Conservation (phyloP, 2,113 vertebrate species). For the Rhinoptilus africanus region DNA sequence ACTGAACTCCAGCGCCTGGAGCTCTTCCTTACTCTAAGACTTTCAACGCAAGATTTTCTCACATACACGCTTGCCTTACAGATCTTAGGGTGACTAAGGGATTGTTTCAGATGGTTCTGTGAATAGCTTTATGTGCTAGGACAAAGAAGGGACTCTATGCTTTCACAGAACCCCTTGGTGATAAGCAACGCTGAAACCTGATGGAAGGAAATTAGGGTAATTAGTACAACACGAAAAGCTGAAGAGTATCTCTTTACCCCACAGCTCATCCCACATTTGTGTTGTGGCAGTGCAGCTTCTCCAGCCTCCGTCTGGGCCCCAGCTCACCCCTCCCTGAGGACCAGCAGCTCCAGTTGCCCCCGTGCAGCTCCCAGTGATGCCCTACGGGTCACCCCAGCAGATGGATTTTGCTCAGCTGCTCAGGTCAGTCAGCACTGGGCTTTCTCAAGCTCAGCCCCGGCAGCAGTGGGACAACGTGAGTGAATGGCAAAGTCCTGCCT, state of each 20-base stretch:
- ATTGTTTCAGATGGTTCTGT: not conserved
- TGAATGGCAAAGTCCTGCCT: not conserved
- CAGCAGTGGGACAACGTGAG: not conserved
- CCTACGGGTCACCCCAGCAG: rapidly evolving
- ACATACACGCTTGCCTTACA: not conserved
- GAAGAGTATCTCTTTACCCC: not conserved
- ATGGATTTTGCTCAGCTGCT: not conserved
- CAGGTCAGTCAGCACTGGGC: not conserved
- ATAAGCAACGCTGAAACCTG: not conserved
- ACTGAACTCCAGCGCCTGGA: not conserved
- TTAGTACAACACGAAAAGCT: not conserved
- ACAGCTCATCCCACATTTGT: not conserved
- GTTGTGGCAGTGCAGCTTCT: not conserved
- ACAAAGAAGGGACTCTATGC: not conserved
- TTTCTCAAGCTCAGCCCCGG: not conserved
- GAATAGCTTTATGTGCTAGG: not conserved
- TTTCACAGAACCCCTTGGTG: not conserved
- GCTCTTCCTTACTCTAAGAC: not conserved
- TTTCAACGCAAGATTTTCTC: not conserved
- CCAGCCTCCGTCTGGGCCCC: no score
- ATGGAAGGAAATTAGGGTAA: not conserved
- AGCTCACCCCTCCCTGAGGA: not conserved
- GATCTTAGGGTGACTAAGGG: not conserved
- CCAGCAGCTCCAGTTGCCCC: not conserved
- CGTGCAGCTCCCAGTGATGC: rapidly evolving